phyloP scores from a whole-genome alignment of 2,888 invertebrate genomes.

The Melangyna quadrimaculata region DNA sequence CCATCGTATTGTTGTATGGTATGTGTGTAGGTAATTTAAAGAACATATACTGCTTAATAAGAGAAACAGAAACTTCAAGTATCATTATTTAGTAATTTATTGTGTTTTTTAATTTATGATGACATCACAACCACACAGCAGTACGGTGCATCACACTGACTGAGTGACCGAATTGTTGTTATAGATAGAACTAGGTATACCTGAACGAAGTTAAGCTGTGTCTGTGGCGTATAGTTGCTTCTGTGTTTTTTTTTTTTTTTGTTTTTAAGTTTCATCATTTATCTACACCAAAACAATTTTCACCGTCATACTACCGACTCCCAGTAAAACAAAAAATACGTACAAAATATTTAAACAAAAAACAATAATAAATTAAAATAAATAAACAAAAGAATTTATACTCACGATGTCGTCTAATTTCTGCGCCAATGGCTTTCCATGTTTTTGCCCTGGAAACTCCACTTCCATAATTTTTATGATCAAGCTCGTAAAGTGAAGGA shows the following conservation, averaged over 20 bases:
- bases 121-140: not conserved
- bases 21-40: not conserved
- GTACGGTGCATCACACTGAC: not conserved
- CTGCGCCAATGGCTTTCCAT: constrained; percentile 40
- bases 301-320: not conserved
- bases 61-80: not conserved
- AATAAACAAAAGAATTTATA: not conserved
- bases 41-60: not conserved
- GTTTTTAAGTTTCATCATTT: constrained; percentile 7
- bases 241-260: not conserved
- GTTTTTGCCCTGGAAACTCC: not conserved
- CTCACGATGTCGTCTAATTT: constrained; percentile 34
- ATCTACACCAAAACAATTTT: not conserved
- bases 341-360: not conserved
- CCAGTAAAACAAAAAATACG: not conserved
- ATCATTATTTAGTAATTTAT: not conserved
- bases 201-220: not conserved
- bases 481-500: constrained; percentile 10
- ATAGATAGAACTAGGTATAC: not conserved
- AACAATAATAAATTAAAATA: not conserved
- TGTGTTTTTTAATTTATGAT: not conserved
- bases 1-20: not conserved
- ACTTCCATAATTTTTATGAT: constrained; percentile 8
- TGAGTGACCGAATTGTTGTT: constrained; percentile 6
- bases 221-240: not conserved